A percentile compares a stretch with the other conserved stretches of the same genome.
These are phyloP conservation scores for Tenthredo mesomela DNA, from an alignment of 2,888 invertebrate species.

Conservation along the genomic window DNA sequence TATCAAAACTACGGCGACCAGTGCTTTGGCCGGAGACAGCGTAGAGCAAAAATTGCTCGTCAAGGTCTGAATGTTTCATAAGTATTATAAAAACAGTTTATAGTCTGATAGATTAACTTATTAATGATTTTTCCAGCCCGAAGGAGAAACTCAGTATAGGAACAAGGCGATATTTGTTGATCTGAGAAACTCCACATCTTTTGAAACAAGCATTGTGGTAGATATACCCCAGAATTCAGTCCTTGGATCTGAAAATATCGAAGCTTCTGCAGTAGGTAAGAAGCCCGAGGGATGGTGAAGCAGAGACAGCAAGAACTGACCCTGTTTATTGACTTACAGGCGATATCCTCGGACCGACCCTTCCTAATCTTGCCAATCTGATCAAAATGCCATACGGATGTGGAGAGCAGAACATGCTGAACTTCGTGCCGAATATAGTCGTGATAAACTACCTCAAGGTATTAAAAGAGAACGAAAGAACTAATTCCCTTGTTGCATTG, in stretches of 20 bases:
- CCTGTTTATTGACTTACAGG: conserved; percentile 73
- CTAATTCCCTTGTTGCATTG: background rate
- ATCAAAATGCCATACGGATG: no score
- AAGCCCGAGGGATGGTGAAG: conserved; percentile 57
- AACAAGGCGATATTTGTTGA: conserved; percentile 88
- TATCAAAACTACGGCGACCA: conserved; percentile 88
- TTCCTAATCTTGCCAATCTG: no score
- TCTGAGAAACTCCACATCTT: conserved; percentile 79
- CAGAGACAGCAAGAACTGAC: background rate
- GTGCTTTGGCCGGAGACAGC: conserved; percentile 88
- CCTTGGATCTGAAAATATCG: conserved; percentile 85
- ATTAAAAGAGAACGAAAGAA: conserved; percentile 53
- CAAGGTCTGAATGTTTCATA: conserved; percentile 77
- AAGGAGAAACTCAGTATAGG: conserved; percentile 87
- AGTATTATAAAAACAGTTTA: background rate
- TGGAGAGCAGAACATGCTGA: no score
- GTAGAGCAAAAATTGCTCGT: conserved; percentile 87
- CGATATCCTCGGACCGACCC: conserved; percentile 90
- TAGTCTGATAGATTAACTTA: conserved; percentile 12
- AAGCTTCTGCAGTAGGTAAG: conserved; percentile 85
- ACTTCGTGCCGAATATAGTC: no score
- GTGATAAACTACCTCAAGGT: no score
- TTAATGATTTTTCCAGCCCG: conserved; percentile 80
- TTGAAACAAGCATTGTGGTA: conserved; percentile 84
- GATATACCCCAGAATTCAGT: conserved; percentile 88